These are phyloP conservation scores for Philaenus spumarius DNA, from an alignment of 1,140 invertebrate species.

Conservation along the genomic window DNA sequence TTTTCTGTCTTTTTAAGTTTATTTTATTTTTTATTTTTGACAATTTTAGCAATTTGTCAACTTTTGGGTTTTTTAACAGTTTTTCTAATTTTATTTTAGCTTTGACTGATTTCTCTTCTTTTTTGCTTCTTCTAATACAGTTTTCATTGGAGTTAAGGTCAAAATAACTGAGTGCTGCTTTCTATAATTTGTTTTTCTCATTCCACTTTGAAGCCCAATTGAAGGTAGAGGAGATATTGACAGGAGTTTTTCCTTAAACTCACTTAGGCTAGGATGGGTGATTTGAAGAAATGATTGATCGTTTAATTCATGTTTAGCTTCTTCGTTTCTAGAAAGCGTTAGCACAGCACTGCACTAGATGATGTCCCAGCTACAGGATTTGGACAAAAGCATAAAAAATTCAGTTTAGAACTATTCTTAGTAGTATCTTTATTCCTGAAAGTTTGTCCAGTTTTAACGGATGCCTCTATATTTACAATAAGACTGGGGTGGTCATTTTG, in stretches of 20 bases:
- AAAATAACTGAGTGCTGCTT: neutral
- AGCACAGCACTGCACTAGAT: no score
- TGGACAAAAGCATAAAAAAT: neutral
- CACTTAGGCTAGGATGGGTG: neutral
- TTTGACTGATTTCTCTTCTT: neutral
- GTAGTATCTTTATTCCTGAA: no score
- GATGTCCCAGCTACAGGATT: neutral
- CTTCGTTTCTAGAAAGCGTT: no score
- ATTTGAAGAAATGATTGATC: neutral
- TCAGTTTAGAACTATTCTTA: no score
- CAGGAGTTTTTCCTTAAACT: neutral
- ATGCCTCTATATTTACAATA: no score
- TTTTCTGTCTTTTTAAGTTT: no score
- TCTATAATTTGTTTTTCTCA: neutral
- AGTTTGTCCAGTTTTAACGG: neutral
- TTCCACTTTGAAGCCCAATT: neutral
- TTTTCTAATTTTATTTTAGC: neutral
- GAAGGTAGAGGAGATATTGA: neutral
- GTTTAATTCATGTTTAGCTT: no score
- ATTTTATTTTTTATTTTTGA: no score
- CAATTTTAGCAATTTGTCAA: no score
- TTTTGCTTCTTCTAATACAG: no score
- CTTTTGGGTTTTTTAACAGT: conserved; percentile 3
- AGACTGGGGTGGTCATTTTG: neutral
- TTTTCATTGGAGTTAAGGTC: neutral